These are phyloP conservation scores for Drosophila suzukii DNA, from an alignment of 1,140 invertebrate species.

Conservation along the genomic window DNA sequence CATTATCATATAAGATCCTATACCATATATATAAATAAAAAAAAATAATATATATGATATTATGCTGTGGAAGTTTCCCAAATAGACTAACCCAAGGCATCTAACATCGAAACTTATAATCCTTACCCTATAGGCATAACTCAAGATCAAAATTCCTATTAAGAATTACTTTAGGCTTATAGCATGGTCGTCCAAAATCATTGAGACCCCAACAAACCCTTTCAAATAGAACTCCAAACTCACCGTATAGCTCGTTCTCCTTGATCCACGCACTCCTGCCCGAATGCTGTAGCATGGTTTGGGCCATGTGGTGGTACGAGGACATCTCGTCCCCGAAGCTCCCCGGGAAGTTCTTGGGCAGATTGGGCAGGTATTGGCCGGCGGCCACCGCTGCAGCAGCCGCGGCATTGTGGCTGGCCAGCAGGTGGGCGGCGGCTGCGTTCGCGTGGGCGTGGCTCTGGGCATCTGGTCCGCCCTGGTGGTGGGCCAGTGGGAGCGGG, in stretches of 20 bases:
- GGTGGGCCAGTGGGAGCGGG: constrained; percentile 44
- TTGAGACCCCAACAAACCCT: too few species aligned
- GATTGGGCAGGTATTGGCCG: constrained; percentile 71
- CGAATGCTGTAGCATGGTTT: constrained; percentile 79
- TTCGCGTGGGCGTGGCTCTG: constrained; percentile 64
- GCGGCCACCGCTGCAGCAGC: constrained; percentile 76
- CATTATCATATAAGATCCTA: too few species aligned
- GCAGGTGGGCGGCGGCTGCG: constrained; percentile 72
- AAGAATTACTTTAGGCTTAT: not conserved
- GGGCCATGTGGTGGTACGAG: constrained; percentile 81
- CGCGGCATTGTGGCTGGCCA: constrained; percentile 77
- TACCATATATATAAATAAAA: too few species aligned
- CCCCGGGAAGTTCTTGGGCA: constrained; percentile 77
- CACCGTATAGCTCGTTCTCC: constrained; percentile 81
- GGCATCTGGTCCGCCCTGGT: constrained; percentile 26
- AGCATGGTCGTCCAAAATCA: not conserved
- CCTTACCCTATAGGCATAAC: too few species aligned
- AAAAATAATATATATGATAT: too few species aligned
- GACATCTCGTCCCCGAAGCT: constrained; percentile 79
- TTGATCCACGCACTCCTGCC: constrained; percentile 79
- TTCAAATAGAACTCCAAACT: constrained; percentile 24
- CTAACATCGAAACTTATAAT: too few species aligned
- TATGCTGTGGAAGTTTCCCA: too few species aligned
- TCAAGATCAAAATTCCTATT: too few species aligned
- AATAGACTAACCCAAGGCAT: too few species aligned